A percentile compares a stretch with the other conserved stretches of the same genome.
Conservation (phyloP, 2,797 vertebrate species). For the Macropus fuliginosus region DNA sequence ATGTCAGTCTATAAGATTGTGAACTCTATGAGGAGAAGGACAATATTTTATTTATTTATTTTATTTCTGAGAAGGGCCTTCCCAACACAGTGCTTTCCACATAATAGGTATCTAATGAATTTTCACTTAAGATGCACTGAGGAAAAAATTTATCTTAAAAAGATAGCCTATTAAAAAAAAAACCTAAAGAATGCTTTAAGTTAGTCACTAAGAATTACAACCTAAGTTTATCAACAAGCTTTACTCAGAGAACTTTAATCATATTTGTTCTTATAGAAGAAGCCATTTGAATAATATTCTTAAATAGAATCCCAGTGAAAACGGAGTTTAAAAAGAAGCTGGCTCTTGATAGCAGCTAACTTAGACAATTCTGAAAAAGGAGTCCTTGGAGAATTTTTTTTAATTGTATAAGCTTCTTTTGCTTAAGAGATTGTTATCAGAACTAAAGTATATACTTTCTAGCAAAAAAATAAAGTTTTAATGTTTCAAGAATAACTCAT, state of each 20-base stretch:
- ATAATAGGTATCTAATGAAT: background rate
- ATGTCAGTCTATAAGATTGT: background rate
- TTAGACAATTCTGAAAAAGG: slow-evolving; percentile 62
- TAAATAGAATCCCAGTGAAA: slow-evolving; percentile 61
- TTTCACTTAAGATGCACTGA: background rate
- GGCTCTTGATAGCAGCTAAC: slow-evolving; percentile 53
- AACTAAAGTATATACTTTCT: slow-evolving; percentile 48
- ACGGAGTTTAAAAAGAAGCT: slow-evolving; percentile 41
- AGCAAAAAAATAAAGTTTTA: slow-evolving; percentile 40
- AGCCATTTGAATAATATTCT: slow-evolving; percentile 40
- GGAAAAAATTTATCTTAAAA: slow-evolving; percentile 20
- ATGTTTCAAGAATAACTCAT: slow-evolving; percentile 29
- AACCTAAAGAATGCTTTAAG: slow-evolving; percentile 45
- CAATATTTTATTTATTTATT: background rate
- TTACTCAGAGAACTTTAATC: slow-evolving; percentile 58
- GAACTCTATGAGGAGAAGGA: background rate
- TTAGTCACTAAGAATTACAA: slow-evolving; percentile 53
- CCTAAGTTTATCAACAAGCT: slow-evolving; percentile 47
- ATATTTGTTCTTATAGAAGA: slow-evolving; percentile 63
- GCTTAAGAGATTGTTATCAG: background rate
- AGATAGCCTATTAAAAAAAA: slow-evolving; percentile 58
- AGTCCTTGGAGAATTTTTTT: slow-evolving; percentile 4
- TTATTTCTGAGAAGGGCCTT: background rate
- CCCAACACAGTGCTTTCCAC: background rate
- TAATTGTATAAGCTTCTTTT: slow-evolving; percentile 35